These are phyloP conservation scores for Tolypeutes matacus DNA, from an alignment of 2,797 vertebrate species.

Conservation along the genomic window DNA sequence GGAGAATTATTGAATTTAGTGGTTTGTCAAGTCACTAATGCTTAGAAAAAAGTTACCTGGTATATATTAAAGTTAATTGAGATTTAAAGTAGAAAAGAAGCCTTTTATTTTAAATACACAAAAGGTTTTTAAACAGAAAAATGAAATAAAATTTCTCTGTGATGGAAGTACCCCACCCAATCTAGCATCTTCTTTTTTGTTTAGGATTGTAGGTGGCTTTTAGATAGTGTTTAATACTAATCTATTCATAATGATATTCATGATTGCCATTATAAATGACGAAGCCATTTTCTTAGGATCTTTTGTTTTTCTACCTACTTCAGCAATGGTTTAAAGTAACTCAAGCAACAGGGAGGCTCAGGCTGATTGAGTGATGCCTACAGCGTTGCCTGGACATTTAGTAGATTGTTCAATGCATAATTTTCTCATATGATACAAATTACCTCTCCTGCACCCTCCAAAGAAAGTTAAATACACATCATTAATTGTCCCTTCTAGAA, in stretches of 20 bases:
- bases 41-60: not conserved
- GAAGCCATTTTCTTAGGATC: not conserved
- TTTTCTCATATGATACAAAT: not conserved
- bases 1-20: not conserved
- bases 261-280: not conserved
- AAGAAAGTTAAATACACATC: not conserved
- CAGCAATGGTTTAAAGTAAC: not conserved
- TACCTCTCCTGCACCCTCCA: not conserved
- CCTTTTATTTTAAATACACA: not conserved
- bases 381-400: not conserved
- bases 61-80: not conserved
- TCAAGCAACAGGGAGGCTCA: not conserved
- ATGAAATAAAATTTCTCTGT: not conserved
- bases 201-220: not conserved
- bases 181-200: conserved; percentile 30
- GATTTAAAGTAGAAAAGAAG: not conserved
- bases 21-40: not conserved
- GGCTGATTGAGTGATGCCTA: not conserved
- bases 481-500: not conserved
- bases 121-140: not conserved
- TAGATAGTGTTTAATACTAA: not conserved
- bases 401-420: not conserved
- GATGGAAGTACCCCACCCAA: not conserved
- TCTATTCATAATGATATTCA: not conserved
- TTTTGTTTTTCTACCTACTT: not conserved